Base-by-base conservation (phyloP, 1,140 invertebrate species). In the Agrypnia vestita region DNA sequence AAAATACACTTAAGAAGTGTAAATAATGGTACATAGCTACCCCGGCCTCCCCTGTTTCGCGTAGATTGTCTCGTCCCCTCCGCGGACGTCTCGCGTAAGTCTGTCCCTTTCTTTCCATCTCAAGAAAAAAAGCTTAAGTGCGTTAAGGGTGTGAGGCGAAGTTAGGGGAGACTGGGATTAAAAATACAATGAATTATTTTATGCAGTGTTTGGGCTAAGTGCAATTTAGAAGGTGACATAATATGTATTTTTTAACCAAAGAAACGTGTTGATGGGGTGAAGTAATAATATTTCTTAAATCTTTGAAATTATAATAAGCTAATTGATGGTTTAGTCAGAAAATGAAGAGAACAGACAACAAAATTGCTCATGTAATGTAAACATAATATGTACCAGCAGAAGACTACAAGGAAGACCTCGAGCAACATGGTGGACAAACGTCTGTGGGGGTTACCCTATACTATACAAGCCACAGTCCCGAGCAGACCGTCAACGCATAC, bases 1-100 rank as follows among this genome's bases (percentile, higher is more conserved):
- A 78, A 80, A 80, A 83, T 79, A 75, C 82, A 76, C 82, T 76
- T 78, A 79, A 82, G 80, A 78, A 79, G 82, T 83, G 82, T 83
- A 83, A 83, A 83, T 80, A 83, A 83, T 74, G 51, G 67, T 71
- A 71, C 67, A 71, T 71, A 71, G 17, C 35, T 71, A 82, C 35
- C 49, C 73, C 49, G 49, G 47, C 64, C 81, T 77, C 71, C 71
- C 71, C 71, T 74, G 43, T 74, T 74, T 74, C 51, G 13, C n/a
- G 0, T 13, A 9, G 44, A 43, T 21, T 43, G 6, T 74, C 71
- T 13, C 53, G 10, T 43, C 56, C 21, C 7, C 53, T 17, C 49
- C 13, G 9, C 10, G 9, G 13, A 8, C 13, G n/a, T 56, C 35
- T 44, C 13, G 3, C n/a, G 8, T 74, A 15, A 56, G 53, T 59